Evolutionary conservation across 1,140 invertebrate species (phyloP), one percentile per base, ranked within the genome.

Genomic region (Chrysomallon squamiferum): DNA sequence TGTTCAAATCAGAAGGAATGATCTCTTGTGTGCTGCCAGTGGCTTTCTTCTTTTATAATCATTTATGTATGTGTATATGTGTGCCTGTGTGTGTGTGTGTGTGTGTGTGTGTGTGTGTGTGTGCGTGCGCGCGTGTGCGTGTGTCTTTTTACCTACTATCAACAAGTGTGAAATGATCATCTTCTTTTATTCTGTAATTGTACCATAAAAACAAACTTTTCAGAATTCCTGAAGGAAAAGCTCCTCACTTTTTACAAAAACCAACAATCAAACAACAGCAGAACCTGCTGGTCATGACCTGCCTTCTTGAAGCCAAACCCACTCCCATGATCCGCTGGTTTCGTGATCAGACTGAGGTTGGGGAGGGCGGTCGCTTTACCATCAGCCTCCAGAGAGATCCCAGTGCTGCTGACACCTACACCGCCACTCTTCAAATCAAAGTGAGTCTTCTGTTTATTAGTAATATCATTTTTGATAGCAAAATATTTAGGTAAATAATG

Each of bases 201-300:
- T n/a, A n/a, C n/a, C n/a, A n/a, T n/a, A n/a, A n/a, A n/a, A n/a
- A n/a, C n/a, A n/a, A n/a, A n/a, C n/a, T n/a, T n/a, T n/a, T n/a
- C 71, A 80, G 72, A 64, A 54, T 60, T 18, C 74, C 73, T 32
- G 69, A 77, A 47, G 81, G 81, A 20, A 84, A 81, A 62, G 94
- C 96, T 68, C 97, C 97, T 58, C 95, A 95, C 54, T 99, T 99
- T 87, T 90, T 95, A 73, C 95, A 97, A 85, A 99, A 99, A 88
- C 97, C 97, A 45, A 91, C 93, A 86, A 99, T 99, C 85, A 96
- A 98, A 88, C 96, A 97, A 79, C 97, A 98, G 86, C 95, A 74
- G 30, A 78, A 75, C 38, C 62, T 71, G 33, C 71, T 84, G 3
- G 58, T 78, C 3, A 78, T 84, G 79, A 77, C 76, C 0, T 83